Conservation (phyloP, 2,797 vertebrate genomes). For the Urocyon cinereoargenteus region DNA sequence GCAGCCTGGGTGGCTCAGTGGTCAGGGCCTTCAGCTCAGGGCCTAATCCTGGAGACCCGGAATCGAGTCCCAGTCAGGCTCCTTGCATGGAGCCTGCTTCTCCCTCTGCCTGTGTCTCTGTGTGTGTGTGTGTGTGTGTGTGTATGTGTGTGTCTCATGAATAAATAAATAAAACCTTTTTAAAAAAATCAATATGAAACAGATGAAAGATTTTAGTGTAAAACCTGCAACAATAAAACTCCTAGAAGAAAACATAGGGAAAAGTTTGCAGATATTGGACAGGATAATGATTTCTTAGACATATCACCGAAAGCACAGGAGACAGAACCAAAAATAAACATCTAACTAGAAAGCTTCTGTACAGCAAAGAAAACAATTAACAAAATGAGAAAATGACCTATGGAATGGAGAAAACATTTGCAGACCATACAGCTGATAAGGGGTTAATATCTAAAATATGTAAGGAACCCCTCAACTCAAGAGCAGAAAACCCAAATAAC, state of each 20-base stretch:
- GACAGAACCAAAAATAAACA: background rate
- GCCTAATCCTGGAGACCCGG: too few relatives aligned
- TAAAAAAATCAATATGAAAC: background rate
- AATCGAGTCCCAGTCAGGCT: too few relatives aligned
- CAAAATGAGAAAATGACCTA: background rate
- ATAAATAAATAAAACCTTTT: too few relatives aligned
- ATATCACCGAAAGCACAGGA: background rate
- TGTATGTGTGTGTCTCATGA: too few relatives aligned
- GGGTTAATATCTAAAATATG: background rate
- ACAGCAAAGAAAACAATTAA: background rate
- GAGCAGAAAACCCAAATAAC: background rate
- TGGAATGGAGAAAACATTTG: background rate
- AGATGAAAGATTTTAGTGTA: background rate
- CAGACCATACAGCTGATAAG: background rate
- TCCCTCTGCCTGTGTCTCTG: too few relatives aligned
- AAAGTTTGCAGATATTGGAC: background rate
- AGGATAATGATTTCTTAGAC: background rate
- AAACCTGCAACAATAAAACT: background rate
- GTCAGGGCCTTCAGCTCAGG: too few relatives aligned
- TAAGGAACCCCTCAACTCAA: background rate
- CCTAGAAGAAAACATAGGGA: background rate
- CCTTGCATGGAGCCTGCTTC: too few relatives aligned
- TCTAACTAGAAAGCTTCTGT: background rate
- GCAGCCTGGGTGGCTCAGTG: too few relatives aligned
- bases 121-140: too few relatives aligned